Conservation (phyloP, 2,113 vertebrate species). For the Varanus salvator region DNA sequence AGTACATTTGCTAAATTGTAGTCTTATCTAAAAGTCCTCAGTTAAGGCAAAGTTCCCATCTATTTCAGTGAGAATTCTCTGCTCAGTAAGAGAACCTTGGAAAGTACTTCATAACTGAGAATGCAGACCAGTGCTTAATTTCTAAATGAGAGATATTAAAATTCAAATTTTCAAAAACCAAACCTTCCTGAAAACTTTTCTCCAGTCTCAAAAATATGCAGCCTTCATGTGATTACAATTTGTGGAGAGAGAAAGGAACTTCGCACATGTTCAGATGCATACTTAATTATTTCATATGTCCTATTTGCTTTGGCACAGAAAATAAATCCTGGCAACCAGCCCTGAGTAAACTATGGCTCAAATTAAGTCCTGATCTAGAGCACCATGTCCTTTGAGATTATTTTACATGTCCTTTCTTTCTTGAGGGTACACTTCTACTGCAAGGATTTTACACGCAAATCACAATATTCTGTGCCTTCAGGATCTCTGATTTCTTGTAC, state of each 20-base stretch:
- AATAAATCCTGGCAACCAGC: neutral
- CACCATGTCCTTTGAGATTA: neutral
- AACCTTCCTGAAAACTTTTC: neutral
- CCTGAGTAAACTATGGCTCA: neutral
- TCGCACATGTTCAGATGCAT: neutral
- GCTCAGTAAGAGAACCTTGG: neutral
- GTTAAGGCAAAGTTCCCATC: conserved; percentile 2
- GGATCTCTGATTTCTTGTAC: neutral
- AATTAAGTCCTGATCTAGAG: neutral
- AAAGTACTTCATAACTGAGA: neutral
- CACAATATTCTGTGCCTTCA: neutral
- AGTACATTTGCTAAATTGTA: neutral
- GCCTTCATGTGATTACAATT: neutral
- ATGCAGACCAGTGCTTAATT: neutral
- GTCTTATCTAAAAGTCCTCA: neutral
- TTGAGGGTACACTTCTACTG: neutral
- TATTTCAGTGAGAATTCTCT: neutral
- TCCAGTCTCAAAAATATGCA: neutral
- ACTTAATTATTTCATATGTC: neutral
- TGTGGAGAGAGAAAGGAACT: neutral
- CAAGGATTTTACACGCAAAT: neutral
- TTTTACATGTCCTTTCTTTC: neutral
- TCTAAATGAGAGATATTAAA: neutral
- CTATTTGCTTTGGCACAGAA: neutral
- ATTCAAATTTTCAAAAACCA: neutral